Conservation (phyloP, 1,140 invertebrate genomes). For the Hirudo medicinalis region DNA sequence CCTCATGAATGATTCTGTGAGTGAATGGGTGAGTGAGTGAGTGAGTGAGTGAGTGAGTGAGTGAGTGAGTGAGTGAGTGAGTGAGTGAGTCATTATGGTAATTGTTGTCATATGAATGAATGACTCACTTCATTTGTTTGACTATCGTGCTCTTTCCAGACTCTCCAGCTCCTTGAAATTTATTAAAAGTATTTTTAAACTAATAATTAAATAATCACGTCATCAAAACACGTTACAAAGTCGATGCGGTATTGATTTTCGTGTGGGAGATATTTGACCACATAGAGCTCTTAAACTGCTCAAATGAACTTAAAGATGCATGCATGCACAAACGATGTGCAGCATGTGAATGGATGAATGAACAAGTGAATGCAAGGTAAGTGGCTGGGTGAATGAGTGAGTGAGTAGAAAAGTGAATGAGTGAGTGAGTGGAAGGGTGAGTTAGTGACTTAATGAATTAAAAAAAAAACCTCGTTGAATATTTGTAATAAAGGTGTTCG, state of each 20-base stretch:
- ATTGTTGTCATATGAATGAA: constrained; percentile 1
- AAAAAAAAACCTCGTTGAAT: too few species aligned
- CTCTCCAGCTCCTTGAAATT: constrained; percentile 72
- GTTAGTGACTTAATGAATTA: not conserved
- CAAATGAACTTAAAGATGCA: too few species aligned
- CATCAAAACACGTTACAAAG: too few species aligned
- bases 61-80: constrained; percentile 19
- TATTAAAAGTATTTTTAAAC: not conserved
- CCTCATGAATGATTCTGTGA: constrained; percentile 68
- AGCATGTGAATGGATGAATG: not conserved
- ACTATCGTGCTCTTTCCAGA: constrained; percentile 96
- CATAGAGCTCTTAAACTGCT: not conserved
- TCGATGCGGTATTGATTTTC: too few species aligned
- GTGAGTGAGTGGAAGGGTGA: too few species aligned
- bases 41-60: constrained; percentile 16
- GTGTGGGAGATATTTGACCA: not conserved
- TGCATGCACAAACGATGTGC: too few species aligned
- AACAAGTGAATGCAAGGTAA: too few species aligned
- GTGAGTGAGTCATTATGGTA: constrained; percentile 13
- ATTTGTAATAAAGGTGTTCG: too few species aligned
- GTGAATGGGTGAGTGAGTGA: constrained; percentile 30
- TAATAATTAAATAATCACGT: not conserved
- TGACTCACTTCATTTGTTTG: constrained; percentile 87
- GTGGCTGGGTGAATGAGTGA: too few species aligned
- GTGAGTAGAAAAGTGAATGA: too few species aligned